These are phyloP conservation scores for Mamestra brassicae DNA, from an alignment of 2,888 invertebrate genomes.

Conservation along the genomic window DNA sequence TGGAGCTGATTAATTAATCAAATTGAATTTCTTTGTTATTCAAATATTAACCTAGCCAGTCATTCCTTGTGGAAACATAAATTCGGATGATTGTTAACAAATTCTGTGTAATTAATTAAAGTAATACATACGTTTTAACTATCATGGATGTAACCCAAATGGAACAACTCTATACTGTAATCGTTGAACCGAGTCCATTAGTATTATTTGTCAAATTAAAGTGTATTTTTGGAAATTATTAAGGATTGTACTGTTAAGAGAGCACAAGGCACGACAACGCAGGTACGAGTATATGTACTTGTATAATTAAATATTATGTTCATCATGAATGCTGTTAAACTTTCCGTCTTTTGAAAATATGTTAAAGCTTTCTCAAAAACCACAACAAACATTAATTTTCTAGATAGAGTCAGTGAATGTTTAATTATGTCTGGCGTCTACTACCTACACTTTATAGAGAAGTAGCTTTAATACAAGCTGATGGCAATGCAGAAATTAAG, in stretches of 20 bases:
- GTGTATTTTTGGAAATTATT: background rate
- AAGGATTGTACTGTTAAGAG: background rate
- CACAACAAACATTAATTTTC: conserved; percentile 20
- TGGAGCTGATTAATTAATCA: conserved; percentile 59
- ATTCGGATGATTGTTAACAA: conserved; percentile 56
- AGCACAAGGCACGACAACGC: background rate
- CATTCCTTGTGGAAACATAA: conserved; percentile 62
- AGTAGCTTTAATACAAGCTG: background rate
- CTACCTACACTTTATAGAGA: background rate
- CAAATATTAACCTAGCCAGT: conserved; percentile 59
- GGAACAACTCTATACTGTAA: background rate
- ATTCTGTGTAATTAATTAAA: conserved; percentile 57
- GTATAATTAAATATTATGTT: background rate
- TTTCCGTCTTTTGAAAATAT: background rate
- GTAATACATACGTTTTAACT: conserved; percentile 27
- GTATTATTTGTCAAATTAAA: background rate
- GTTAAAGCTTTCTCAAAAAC: conserved; percentile 3
- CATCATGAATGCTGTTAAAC: background rate
- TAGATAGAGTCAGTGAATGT: conserved; percentile 28
- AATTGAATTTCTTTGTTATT: conserved; percentile 63
- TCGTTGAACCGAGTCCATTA: conserved; percentile 13
- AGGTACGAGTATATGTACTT: too few relatives aligned
- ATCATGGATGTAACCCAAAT: conserved; percentile 26
- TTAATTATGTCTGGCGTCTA: conserved; percentile 27
- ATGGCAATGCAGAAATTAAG: background rate